Evolutionary conservation across 2,888 invertebrate species (phyloP), one percentile per base, ranked within the genome.

Genomic region (Lasiommata megera): DNA sequence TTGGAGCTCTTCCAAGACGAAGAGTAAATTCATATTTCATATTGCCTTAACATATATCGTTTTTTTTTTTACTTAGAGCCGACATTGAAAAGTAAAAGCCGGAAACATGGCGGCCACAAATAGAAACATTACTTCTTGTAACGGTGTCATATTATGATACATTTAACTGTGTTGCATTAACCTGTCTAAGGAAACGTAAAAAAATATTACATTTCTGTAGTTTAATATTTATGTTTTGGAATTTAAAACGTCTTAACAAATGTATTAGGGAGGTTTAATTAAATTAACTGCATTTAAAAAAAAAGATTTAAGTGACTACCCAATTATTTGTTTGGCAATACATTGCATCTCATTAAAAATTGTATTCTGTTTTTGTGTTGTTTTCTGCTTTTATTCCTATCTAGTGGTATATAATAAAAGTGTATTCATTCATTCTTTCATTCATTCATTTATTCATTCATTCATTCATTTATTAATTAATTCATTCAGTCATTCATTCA

Each of bases 101-200:
- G 87, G 87, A 87, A 82, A 80, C 78, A 68, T 67, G 68, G 62
- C 63, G 61, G 80, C 75, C 79, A 81, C 82, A 82, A 85, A 86
- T 84, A 81, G 85, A 84, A 77, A 82, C 85, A 85, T 87, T 82
- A 79, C 79, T 86, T 84, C 82, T 74, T 74, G 77, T 79, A 77
- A 82, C 77, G 67, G 64, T 66, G 84, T 76, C 74, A 87, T 78
- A n/a, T n/a, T n/a, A 71, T 75, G 87, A 88, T 87, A 86, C 77
- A 71, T 74, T 69, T 57, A 17, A 14, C 54, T 36, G 57, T 55
- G 55, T 62, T 54, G 60, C 63, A 63, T 65, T 65, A 63, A 54
- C 61, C 48, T 53, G 41, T 44, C 36, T 46, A 40, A 43, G 12
- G 41, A 37, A 51, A 41, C 16, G 43, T 51, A 51, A 60, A 64